These are phyloP conservation scores for Thyatira batis DNA, from an alignment of 2,888 invertebrate species.

Conservation along the genomic window DNA sequence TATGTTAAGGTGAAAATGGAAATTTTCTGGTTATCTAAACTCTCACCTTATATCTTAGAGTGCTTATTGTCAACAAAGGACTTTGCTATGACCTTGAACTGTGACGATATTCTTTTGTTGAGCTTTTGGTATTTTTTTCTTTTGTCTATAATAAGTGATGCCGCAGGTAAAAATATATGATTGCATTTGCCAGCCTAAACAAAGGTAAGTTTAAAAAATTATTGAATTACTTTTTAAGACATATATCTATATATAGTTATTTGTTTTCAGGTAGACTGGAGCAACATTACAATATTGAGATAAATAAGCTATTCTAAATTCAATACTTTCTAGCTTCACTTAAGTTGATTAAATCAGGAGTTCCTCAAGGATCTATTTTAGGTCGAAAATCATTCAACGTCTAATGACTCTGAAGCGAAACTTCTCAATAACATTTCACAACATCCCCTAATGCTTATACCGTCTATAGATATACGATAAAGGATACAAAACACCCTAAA, in stretches of 20 bases:
- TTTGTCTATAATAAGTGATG: not conserved
- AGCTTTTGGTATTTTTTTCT: not conserved
- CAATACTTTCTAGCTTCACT: no score
- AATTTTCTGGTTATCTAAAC: not conserved
- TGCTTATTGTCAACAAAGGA: not conserved
- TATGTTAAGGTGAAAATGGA: not conserved
- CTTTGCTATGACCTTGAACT: not conserved
- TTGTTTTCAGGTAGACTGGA: no score
- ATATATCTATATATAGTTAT: no score
- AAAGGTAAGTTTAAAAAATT: no score
- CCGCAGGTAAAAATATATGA: no score
- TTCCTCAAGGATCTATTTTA: not conserved
- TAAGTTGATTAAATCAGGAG: not conserved
- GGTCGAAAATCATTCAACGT: not conserved
- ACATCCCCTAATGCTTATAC: not conserved
- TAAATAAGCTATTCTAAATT: no score
- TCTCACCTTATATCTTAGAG: not conserved
- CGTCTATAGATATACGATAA: not conserved
- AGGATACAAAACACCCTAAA: not conserved
- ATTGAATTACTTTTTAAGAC: no score
- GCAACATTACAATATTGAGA: no score
- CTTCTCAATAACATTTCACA: not conserved
- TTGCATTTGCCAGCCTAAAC: no score
- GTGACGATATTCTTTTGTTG: not conserved
- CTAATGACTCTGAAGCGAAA: not conserved